Evolutionary conservation across 2,888 invertebrate genomes (phyloP).

Genomic region (Drosophila recens): DNA sequence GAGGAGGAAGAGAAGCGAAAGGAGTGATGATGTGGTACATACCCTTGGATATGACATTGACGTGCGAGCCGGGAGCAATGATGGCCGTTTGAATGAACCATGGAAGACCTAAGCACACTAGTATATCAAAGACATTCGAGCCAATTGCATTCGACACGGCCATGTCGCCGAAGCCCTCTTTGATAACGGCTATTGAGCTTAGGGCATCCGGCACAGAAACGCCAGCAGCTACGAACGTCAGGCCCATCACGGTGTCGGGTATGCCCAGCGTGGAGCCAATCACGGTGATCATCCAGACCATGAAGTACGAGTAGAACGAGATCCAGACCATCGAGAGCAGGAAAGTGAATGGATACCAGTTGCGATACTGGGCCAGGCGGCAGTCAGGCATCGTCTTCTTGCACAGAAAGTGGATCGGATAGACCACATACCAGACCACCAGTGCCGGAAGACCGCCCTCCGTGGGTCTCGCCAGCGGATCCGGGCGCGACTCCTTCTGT

Average conservation of each 20-base stretch:
- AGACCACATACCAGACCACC: slow-evolving; percentile 91
- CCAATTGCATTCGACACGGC: slow-evolving; percentile 98
- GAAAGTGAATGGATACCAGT: slow-evolving; percentile 97
- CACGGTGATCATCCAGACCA: slow-evolving; percentile 99
- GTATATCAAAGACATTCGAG: slow-evolving; percentile 98
- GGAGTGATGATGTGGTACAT: slow-evolving; percentile 67
- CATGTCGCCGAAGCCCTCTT: slow-evolving; percentile 98
- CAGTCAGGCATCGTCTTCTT: slow-evolving; percentile 96
- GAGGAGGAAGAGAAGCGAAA: neutral
- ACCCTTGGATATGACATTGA: slow-evolving; percentile 97
- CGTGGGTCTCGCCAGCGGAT: slow-evolving; percentile 90
- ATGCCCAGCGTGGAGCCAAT: slow-evolving; percentile 96
- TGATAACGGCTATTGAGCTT: slow-evolving; percentile 97
- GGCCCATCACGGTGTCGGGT: slow-evolving; percentile 98
- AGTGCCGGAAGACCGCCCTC: slow-evolving; percentile 88
- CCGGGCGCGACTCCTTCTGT: slow-evolving; percentile 88
- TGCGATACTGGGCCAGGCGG: slow-evolving; percentile 90
- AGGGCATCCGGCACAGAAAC: slow-evolving; percentile 99
- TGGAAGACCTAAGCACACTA: slow-evolving; percentile 97
- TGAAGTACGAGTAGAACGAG: slow-evolving; percentile 97
- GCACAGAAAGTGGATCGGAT: slow-evolving; percentile 93
- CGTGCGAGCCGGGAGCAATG: slow-evolving; percentile 93
- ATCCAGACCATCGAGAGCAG: slow-evolving; percentile 98
- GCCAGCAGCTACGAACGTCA: slow-evolving; percentile 98
- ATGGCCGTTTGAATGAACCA: slow-evolving; percentile 98